These are phyloP conservation scores for Dendrocincla fuliginosa DNA, from an alignment of 2,797 vertebrate species.

Conservation along the genomic window DNA sequence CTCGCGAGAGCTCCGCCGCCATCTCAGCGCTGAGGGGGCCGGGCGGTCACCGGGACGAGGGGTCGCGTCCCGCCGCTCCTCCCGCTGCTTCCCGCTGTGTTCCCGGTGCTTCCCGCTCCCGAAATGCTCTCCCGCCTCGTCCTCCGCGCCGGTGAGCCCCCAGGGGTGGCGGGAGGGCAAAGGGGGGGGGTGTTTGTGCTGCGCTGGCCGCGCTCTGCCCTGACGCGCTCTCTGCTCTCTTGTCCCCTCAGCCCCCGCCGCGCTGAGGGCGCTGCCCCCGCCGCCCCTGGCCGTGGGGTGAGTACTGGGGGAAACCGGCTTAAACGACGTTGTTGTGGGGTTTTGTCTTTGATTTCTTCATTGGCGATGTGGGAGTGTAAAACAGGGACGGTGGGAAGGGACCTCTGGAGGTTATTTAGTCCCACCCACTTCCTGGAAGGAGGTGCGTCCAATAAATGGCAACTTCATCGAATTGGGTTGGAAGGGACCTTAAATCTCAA, in stretches of 20 bases:
- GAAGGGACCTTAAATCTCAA: neutral
- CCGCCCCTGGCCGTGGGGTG: conserved; percentile 31
- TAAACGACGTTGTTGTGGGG: fast-evolving
- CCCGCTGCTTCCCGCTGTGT: neutral
- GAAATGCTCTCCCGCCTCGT: conserved; percentile 57
- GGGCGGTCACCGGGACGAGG: neutral
- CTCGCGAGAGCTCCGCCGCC: conserved; percentile 31
- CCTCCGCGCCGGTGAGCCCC: conserved; percentile 40
- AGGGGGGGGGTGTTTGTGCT: neutral
- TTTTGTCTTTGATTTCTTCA: fast-evolving
- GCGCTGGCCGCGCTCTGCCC: neutral
- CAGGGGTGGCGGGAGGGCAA: neutral
- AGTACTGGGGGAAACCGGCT: neutral
- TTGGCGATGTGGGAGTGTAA: fast-evolving
- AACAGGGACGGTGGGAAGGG: fast-evolving
- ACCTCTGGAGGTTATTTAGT: neutral
- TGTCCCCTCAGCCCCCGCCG: conserved; percentile 41
- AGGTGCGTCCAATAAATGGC: fast-evolving
- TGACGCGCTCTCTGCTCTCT: neutral
- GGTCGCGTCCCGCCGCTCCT: neutral
- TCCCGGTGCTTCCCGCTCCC: too few relatives aligned
- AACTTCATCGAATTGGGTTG: neutral
- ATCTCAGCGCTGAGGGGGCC: conserved; percentile 49
- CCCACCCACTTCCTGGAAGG: neutral
- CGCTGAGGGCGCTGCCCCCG: conserved; percentile 9